These are phyloP conservation scores for Lacerta viridis DNA, from an alignment of 2,797 vertebrate genomes.

Conservation along the genomic window DNA sequence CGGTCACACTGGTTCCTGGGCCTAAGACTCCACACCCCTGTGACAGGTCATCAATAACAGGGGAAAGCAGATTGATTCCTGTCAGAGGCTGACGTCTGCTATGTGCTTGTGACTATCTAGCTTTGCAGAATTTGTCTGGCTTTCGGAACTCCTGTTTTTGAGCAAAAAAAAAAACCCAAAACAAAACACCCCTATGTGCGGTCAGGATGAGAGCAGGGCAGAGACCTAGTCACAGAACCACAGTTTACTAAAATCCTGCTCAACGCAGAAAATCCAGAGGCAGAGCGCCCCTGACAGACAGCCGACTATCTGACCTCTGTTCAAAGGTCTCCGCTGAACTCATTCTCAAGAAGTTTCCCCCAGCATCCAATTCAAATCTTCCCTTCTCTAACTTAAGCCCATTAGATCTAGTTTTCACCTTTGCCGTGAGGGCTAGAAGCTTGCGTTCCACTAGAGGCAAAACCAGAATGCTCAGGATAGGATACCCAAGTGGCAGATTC, in stretches of 20 bases:
- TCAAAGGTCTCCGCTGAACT: not conserved
- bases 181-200: no score
- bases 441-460: not conserved
- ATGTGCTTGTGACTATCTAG: not conserved
- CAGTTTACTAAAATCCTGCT: not conserved
- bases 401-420: not conserved
- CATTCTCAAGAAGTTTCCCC: not conserved
- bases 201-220: not conserved
- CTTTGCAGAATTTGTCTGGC: not conserved
- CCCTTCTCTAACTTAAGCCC: not conserved
- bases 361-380: not conserved
- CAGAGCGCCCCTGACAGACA: not conserved
- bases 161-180: not conserved
- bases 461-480: not conserved
- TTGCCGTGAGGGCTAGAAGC: not conserved
- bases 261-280: not conserved
- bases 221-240: not conserved
- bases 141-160: not conserved
- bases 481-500: not conserved
- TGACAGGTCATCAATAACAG: not conserved
- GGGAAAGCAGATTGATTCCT: not conserved
- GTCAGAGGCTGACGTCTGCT: not conserved
- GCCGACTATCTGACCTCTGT: not conserved
- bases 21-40: no score
- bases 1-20: no score